Evolutionary conservation across 2,113 vertebrate genomes (phyloP).

Genomic region (Alligator mississippiensis): DNA sequence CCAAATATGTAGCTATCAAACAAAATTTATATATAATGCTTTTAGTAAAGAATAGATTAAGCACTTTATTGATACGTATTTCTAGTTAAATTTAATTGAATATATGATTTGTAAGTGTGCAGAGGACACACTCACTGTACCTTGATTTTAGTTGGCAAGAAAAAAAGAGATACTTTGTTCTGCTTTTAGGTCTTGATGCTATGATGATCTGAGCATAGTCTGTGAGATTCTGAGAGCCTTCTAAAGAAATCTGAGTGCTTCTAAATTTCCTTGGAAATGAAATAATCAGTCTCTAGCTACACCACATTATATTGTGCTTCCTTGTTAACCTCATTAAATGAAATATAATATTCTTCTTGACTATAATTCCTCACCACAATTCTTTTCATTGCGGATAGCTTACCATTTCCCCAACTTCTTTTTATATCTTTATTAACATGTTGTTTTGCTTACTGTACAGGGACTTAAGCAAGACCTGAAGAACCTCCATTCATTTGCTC

Average conservation of each 20-base stretch:
- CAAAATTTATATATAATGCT: neutral
- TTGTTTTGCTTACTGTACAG: conserved; percentile 37
- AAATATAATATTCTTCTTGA: neutral
- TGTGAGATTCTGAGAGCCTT: neutral
- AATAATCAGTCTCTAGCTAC: neutral
- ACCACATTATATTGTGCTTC: neutral
- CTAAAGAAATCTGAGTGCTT: neutral
- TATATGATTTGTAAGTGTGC: neutral
- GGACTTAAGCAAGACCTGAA: conserved; percentile 61
- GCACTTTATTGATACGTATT: neutral
- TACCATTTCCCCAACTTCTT: neutral
- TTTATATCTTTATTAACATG: neutral
- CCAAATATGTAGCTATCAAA: neutral
- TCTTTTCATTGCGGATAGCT: neutral
- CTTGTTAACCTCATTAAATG: neutral
- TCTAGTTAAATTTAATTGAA: neutral
- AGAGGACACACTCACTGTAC: neutral
- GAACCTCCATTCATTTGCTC: conserved; percentile 35
- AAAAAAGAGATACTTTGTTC: neutral
- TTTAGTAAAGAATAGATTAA: neutral
- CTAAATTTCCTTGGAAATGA: neutral
- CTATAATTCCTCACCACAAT: neutral
- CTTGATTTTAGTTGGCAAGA: neutral
- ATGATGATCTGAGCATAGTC: fast-evolving
- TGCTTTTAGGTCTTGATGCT: neutral